Evolutionary conservation across 2,888 invertebrate genomes (phyloP).

Genomic region (Cryptocheilus praepositus): DNA sequence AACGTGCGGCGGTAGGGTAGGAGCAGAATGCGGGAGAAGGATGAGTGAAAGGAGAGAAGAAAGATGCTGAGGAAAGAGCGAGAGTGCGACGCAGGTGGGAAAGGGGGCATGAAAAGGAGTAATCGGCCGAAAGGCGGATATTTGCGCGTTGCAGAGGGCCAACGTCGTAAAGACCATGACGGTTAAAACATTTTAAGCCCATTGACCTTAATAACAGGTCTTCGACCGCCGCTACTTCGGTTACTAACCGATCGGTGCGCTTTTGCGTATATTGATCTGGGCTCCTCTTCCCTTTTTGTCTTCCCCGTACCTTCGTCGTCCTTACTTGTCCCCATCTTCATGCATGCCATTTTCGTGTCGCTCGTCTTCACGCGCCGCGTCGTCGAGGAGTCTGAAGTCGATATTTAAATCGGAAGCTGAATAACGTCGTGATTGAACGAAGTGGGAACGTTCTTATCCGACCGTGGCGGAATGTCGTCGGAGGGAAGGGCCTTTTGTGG

Average conservation of each 20-base stretch:
- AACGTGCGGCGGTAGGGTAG: conserved; percentile 18
- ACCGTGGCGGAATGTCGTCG: too few species aligned
- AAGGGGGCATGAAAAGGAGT: conserved; percentile 20
- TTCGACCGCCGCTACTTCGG: conserved; percentile 41
- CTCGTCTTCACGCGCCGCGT: too few species aligned
- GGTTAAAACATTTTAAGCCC: conserved; percentile 60
- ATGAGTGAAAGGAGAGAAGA: conserved; percentile 17
- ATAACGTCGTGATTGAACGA: conserved; percentile 1
- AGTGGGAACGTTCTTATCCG: not conserved
- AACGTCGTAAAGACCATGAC: conserved; percentile 56
- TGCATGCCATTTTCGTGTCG: conserved; percentile 6
- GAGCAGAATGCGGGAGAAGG: conserved; percentile 12
- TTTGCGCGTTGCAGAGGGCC: conserved; percentile 45
- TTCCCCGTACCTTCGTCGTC: conserved; percentile 2
- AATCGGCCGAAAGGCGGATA: conserved; percentile 56
- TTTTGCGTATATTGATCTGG: conserved; percentile 1
- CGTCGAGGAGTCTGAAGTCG: too few species aligned
- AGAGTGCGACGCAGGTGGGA: conserved; percentile 5
- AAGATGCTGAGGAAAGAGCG: not conserved
- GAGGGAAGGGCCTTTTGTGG: too few species aligned
- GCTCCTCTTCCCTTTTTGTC: not conserved
- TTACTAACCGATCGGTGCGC: conserved; percentile 37
- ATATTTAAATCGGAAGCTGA: too few species aligned
- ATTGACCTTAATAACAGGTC: conserved; percentile 63
- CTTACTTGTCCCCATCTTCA: not conserved